These are phyloP conservation scores for Dioctria linearis DNA, from an alignment of 2,888 invertebrate species.

Conservation along the genomic window DNA sequence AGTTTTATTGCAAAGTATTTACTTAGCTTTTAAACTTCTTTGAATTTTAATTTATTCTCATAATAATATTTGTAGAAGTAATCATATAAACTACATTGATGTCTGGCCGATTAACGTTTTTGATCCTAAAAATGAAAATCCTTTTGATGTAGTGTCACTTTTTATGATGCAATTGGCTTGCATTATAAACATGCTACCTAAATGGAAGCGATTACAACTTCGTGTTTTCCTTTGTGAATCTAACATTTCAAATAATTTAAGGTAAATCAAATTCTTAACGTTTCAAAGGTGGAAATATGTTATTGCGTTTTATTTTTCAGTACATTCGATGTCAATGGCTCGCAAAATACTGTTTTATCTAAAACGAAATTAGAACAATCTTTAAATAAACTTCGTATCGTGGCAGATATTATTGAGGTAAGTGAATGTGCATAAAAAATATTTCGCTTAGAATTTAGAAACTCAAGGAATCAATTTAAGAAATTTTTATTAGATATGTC, in stretches of 20 bases:
- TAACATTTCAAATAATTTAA: constrained; percentile 63
- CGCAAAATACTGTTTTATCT: constrained; percentile 66
- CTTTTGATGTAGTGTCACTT: constrained; percentile 91
- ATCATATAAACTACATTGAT: constrained; percentile 86
- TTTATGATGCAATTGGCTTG: constrained; percentile 98
- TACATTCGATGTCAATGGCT: constrained; percentile 66
- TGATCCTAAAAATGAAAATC: constrained; percentile 81
- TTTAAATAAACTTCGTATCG: constrained; percentile 88
- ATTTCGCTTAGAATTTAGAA: no score
- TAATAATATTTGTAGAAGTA: constrained; percentile 63
- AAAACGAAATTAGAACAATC: constrained; percentile 76
- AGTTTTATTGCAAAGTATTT: constrained; percentile 78
- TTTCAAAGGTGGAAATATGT: neutral
- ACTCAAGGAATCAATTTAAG: no score
- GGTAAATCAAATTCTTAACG: constrained; percentile 63
- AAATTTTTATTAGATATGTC: no score
- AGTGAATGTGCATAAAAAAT: neutral
- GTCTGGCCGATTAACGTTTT: constrained; percentile 98
- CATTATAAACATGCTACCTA: constrained; percentile 91
- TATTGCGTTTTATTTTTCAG: constrained; percentile 58
- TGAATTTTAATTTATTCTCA: constrained; percentile 55
- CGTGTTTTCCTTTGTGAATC: constrained; percentile 88
- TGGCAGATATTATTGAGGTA: constrained; percentile 76
- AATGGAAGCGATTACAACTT: constrained; percentile 89
- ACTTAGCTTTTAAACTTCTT: constrained; percentile 39